phyloP scores from a whole-genome alignment of 2,797 vertebrate species.

The Mycteria americana region DNA sequence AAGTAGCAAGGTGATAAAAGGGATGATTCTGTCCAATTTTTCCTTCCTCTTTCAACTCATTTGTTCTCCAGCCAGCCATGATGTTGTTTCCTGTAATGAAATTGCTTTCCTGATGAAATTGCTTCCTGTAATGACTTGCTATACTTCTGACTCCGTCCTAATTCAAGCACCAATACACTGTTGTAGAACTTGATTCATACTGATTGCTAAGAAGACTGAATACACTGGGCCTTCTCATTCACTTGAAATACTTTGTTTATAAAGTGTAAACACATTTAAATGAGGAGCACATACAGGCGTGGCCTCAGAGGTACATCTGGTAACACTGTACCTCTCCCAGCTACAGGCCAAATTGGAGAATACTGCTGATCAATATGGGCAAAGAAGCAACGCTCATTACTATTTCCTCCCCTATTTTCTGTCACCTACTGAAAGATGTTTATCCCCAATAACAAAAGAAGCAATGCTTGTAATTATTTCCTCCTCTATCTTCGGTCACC shows the following conservation, averaged over 20 bases:
- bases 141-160: not conserved
- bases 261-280: not conserved
- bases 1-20: not conserved
- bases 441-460: not conserved
- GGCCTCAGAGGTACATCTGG: not conserved
- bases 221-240: not conserved
- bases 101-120: not conserved
- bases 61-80: not conserved
- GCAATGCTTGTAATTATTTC: not conserved
- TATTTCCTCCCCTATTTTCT: not conserved
- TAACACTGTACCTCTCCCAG: not conserved
- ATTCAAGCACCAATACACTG: not conserved
- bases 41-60: not conserved
- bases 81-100: not conserved
- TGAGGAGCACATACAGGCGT: not conserved
- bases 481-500: not conserved
- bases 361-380: not conserved
- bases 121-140: not conserved
- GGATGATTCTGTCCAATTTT: not conserved
- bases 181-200: not conserved
- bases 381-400: not conserved
- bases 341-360: not conserved
- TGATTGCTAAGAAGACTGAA: slow-evolving; percentile 11
- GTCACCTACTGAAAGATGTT: not conserved
- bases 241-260: not conserved